Percentiles rank a stretch among this genome's conserved stretches.
phyloP scores from a whole-genome alignment of 2,113 vertebrate genomes.

The Echinops telfairi region DNA sequence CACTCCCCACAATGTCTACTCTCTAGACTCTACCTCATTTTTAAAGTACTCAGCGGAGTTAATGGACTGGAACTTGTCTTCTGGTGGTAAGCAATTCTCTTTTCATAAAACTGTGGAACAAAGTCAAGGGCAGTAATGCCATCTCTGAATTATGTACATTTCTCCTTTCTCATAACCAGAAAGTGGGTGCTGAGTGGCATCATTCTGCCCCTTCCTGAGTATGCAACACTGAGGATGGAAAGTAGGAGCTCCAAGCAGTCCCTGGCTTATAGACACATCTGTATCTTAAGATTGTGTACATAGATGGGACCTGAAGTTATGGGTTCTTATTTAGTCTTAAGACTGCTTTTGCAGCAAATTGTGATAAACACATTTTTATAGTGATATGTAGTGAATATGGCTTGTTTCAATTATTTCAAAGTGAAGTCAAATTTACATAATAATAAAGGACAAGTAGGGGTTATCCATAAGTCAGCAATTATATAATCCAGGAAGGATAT shows the following conservation, averaged over 20 bases:
- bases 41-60: conserved; percentile 32
- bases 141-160: conserved; percentile 8
- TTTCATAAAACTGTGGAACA: conserved; percentile 41
- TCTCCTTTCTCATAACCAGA: conserved; percentile 17
- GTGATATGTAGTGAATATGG: not conserved
- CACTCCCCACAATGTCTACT: not conserved
- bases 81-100: conserved; percentile 21
- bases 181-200: not conserved
- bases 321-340: not conserved
- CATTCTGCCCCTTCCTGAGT: not conserved
- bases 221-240: not conserved
- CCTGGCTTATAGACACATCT: too few relatives aligned
- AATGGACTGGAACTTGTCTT: conserved; percentile 5
- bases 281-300: not conserved
- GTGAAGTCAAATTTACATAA: not conserved
- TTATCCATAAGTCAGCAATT: not conserved
- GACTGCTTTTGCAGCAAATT: not conserved
- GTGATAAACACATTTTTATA: not conserved
- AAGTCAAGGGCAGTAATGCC: not conserved
- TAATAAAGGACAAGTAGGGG: not conserved
- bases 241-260: not conserved
- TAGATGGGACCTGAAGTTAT: too few relatives aligned
- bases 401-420: not conserved
- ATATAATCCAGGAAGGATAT: not conserved
- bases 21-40: conserved; percentile 45